A percentile compares a stretch with the other conserved stretches of the same genome.
These are phyloP conservation scores for Dendrolimus punctatus DNA, from an alignment of 1,140 invertebrate species.

Conservation along the genomic window DNA sequence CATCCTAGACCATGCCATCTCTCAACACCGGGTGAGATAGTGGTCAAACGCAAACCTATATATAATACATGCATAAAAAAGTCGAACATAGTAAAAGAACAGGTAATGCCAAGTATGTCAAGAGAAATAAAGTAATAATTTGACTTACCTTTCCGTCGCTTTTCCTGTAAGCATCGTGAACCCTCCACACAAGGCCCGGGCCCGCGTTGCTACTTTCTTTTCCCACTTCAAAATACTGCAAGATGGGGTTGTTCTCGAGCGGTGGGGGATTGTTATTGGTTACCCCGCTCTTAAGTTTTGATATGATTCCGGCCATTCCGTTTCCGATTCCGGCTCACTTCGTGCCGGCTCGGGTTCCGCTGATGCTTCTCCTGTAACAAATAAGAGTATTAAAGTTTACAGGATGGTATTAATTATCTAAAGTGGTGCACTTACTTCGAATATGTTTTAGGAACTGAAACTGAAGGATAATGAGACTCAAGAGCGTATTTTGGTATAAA, in stretches of 20 bases:
- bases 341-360: neutral
- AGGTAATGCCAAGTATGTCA: too few species aligned
- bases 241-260: constrained; percentile 88
- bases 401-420: too few species aligned
- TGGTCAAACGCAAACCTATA: too few species aligned
- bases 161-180: constrained; percentile 91
- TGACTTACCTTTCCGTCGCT: constrained; percentile 90
- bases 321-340: constrained; percentile 15
- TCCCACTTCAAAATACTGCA: constrained; percentile 91
- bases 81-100: too few species aligned
- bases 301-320: constrained; percentile 76
- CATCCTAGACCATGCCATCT: too few species aligned
- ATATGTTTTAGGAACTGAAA: too few species aligned
- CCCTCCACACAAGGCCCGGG: constrained; percentile 93
- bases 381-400: neutral
- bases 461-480: too few species aligned
- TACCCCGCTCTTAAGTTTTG: constrained; percentile 79
- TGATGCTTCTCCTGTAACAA: constrained; percentile 5
- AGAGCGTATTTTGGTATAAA: too few species aligned
- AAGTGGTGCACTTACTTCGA: too few species aligned
- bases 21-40: too few species aligned
- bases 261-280: constrained; percentile 67
- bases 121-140: neutral
- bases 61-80: too few species aligned
- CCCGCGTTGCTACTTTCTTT: constrained; percentile 90